These are phyloP conservation scores for Apus apus DNA, from an alignment of 2,113 vertebrate genomes.

Conservation along the genomic window DNA sequence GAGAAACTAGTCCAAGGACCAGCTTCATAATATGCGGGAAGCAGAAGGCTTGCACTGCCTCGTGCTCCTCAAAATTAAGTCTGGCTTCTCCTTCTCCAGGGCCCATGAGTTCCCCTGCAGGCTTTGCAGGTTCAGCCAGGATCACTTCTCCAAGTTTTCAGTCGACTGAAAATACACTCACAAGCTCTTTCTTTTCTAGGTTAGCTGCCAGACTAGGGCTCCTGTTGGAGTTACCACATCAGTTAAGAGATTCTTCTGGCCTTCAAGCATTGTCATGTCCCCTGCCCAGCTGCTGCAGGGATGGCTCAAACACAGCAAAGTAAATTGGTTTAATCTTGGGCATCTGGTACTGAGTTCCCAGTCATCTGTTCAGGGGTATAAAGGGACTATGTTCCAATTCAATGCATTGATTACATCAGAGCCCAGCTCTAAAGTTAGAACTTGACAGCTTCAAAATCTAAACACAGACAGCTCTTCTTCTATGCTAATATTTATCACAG, in stretches of 20 bases:
- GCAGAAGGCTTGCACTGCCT: neutral
- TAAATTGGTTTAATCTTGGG: conserved; percentile 34
- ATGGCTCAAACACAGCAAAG: neutral
- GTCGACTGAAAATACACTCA: neutral
- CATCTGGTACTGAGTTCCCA: neutral
- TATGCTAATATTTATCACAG: neutral
- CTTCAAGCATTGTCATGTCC: neutral
- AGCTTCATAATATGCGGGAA: neutral
- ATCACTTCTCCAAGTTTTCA: neutral
- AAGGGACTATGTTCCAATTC: neutral
- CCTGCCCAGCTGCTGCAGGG: neutral
- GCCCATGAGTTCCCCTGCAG: neutral
- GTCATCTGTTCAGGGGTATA: neutral
- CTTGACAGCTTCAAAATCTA: neutral
- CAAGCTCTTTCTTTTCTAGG: neutral
- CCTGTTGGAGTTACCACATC: accelerated
- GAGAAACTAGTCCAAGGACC: neutral
- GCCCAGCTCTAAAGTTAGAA: neutral
- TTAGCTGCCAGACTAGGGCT: neutral
- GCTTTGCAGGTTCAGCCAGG: neutral
- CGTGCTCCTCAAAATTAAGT: neutral
- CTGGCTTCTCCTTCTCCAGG: neutral
- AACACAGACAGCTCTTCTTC: neutral
- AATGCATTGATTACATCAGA: neutral
- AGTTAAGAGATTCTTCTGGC: neutral